Base-by-base conservation (phyloP, 2,113 vertebrate species). In the Pipra filicauda region DNA sequence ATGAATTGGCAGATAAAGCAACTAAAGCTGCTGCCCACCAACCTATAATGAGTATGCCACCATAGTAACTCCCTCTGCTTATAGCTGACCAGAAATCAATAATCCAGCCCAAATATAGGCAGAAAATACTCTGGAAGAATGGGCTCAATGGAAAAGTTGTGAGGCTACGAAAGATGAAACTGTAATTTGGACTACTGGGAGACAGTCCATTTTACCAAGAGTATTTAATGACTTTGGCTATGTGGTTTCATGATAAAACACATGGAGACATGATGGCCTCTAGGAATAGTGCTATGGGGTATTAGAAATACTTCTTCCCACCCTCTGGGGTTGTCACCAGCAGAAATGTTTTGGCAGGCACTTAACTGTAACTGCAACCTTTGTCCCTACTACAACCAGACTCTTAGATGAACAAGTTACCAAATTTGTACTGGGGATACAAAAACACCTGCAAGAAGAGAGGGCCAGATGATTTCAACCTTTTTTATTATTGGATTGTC, bases 131-230 rank as follows among this genome's bases (percentile, higher is more conserved):
- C 20, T 24, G 51, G n/a, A 70, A 69, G 19, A 74, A 64, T 0
- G 0, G 16, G n/a, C 11, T 79, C 0, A 0, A 4, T n/a, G 20
- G 26, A 22, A 46, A n/a, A 65, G 19, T 5, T 52, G 14, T 4
- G 19, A 84, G 17, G 30, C 44, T 65, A 23, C 48, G 67, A 54
- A 65, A 79, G 30, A 48, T 27, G 26, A 64, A 74, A 43, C 8
- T 65, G 27, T 30, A 64, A 59, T 74, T 65, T 59, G 43, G 22
- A 43, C n/a, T 65, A 20, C 1, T 58, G 14, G 19, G n/a, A 20
- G 23, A 74, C 48, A 69, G 35, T 11, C 3, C 41, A 11, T 54
- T 70, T 67, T 43, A 80, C 7, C 51, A 43, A 70, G 67, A 74
- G 24, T 58, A 77, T 46, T 65, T 48, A 43, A 71, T 48, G 8